Percentiles rank a stretch among this genome's conserved stretches.
Evolutionary conservation across 92 coral and sea anemone species (phyloP).

Genomic region (Nematostella vectensis): DNA sequence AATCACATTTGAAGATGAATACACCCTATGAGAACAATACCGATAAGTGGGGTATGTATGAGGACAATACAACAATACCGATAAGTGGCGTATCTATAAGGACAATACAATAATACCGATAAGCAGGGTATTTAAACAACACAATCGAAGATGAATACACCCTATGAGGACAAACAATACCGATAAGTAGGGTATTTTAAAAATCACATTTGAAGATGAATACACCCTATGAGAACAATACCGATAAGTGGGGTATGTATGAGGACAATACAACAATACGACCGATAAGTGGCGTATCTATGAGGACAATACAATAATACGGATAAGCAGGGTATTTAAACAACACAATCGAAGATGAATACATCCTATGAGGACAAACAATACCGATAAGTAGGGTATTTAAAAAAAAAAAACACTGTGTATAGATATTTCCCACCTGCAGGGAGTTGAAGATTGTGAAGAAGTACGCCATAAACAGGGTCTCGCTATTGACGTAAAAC

Average conservation of each 20-base stretch:
- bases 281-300: too few species aligned
- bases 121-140: background rate
- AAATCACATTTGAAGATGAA: too few species aligned
- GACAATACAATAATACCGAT: background rate
- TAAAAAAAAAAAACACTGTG: too few species aligned
- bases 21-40: constrained; percentile 49
- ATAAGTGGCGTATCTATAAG: too few species aligned
- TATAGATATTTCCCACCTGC: too few species aligned
- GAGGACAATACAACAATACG: too few species aligned
- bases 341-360: too few species aligned
- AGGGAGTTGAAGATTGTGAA: constrained; percentile 66
- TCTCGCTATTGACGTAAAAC: constrained; percentile 68
- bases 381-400: too few species aligned
- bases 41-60: too few species aligned
- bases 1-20: constrained; percentile 88
- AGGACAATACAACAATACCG: too few species aligned
- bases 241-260: too few species aligned
- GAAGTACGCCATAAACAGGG: constrained; percentile 82
- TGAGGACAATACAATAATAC: background rate
- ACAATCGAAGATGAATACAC: constrained; percentile 89
- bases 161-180: constrained; percentile 29
- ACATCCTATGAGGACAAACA: too few species aligned
- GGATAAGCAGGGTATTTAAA: background rate
- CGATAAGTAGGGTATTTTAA: background rate
- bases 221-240: constrained; percentile 49